phyloP scores from a whole-genome alignment of 1,140 invertebrate genomes.

The Plectus sambesii region DNA sequence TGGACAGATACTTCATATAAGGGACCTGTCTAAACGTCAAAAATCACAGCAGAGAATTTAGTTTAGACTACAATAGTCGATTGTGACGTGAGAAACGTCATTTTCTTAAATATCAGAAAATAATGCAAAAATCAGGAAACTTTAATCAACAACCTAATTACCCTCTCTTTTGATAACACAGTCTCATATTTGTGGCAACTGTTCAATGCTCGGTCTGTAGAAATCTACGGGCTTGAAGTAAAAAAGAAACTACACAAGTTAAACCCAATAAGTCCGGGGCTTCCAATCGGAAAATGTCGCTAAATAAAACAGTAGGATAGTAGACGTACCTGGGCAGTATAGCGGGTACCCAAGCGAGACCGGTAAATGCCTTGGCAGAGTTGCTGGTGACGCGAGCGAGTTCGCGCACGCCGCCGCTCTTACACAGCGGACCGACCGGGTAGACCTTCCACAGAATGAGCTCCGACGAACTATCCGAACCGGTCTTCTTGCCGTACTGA shows the following conservation, averaged over 20 bases:
- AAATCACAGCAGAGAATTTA: no score
- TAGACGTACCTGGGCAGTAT: conserved; percentile 69
- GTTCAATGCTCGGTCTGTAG: no score
- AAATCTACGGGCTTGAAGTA: no score
- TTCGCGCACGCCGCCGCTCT: conserved; percentile 90
- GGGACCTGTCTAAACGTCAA: no score
- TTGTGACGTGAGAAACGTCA: no score
- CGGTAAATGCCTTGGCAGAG: conserved; percentile 87
- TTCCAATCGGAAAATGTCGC: neutral
- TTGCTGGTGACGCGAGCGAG: conserved; percentile 88
- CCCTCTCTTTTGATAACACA: no score
- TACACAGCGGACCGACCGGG: conserved; percentile 89
- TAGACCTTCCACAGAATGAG: conserved; percentile 86
- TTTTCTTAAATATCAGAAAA: no score
- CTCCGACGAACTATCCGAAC: conserved; percentile 52
- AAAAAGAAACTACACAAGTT: conserved; percentile 17
- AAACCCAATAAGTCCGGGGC: neutral
- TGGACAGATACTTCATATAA: no score
- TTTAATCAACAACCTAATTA: no score
- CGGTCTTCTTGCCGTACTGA: conserved; percentile 55
- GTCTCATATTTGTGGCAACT: no score
- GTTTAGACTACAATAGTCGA: no score
- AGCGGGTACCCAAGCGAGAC: conserved; percentile 95
- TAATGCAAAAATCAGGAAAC: no score
- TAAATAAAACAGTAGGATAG: neutral